Evolutionary conservation across 2,888 invertebrate species (phyloP), one percentile per base, ranked within the genome.

Genomic region (Acrobeloides nanus): DNA sequence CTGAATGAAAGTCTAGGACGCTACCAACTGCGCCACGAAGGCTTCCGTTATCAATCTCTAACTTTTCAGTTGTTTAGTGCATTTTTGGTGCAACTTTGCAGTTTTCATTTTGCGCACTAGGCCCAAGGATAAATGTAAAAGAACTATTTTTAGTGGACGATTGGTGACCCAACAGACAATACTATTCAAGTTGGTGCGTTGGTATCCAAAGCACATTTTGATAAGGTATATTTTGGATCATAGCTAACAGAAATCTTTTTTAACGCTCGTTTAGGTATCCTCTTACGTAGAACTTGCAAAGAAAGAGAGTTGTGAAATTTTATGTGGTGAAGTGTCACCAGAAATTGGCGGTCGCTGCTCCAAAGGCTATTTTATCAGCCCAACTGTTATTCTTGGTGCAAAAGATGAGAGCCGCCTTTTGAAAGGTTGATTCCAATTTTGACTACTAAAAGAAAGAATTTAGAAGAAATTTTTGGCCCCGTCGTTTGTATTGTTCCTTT

Each of bases 401-500:
- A 26, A 61, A 0, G 79, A 79, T 57, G 51, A 64, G 2, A 75
- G 76, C 2, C 61, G 72, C 4, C 73, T 76, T 42, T 78, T 80
- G 76, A 75, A 74, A n/a, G n/a, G n/a, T n/a, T n/a, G n/a, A n/a
- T n/a, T n/a, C n/a, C n/a, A n/a, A n/a, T n/a, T n/a, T n/a, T n/a
- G n/a, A n/a, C n/a, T n/a, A n/a, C n/a, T n/a, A n/a, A n/a, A n/a
- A n/a, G n/a, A n/a, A n/a, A n/a, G n/a, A n/a, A n/a, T n/a, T n/a
- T n/a, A 42, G 80, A 81, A 54, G 80, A 80, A 61, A 80, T 81
- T 27, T 81, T 81, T 65, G 80, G 80, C 0, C 80, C 80, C 0
- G 78, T 80, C 10, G 77, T 77, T 4, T 79, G 78, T 61, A 60
- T 81, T 23, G 66, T 54, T 3, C 50, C 51, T 0, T 66, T 64